Base-by-base conservation (phyloP, 1,140 invertebrate genomes). In the Lerema accius region DNA sequence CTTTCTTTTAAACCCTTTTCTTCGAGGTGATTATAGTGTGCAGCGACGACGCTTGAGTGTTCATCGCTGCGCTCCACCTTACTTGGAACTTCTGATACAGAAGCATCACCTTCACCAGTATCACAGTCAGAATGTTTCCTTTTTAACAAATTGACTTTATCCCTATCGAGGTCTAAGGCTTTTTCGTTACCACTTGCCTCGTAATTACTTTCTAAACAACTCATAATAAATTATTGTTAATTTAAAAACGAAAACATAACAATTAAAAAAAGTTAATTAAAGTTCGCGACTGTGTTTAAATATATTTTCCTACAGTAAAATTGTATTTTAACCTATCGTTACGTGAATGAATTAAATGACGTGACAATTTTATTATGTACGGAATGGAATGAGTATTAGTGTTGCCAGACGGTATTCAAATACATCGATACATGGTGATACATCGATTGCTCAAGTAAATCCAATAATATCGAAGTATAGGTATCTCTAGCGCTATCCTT, bases 21-120 rank as follows among this genome's bases (percentile, higher is more conserved):
- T 86, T 95, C 93, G 2, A 97, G 78, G 32, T 94, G 92, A 89
- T 98, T 98, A 79, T 98, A 98, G 91, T 98, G 96, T 14, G 94
- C 92, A 4, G 96, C 96, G 9, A 98, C 95, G 10, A 96, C 91
- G 68, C 84, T 89, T 49, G 92, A 88, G 73, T 95, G 87, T 49
- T 86, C 78, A 46, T 70, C 71, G 10, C 46, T 55, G 15, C 45
- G 10, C 17, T 19, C 17, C 10, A 28, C 37, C 37, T 43, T 62
- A 55, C 37, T 59, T 6, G 23, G 9, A 19, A 48, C 35, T 32
- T 70, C 50, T 9, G 28, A 4, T 9, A 32, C n/a, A n/a, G n/a
- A 32, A 28, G 59, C 39, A 60, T 69, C 39, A 39, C 59, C 5
- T 23, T n/a, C n/a, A n/a, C 19, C 32, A 32, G 19, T 50, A 23